These are phyloP conservation scores for Ectemnius continuus DNA, from an alignment of 2,888 invertebrate species.

Conservation along the genomic window DNA sequence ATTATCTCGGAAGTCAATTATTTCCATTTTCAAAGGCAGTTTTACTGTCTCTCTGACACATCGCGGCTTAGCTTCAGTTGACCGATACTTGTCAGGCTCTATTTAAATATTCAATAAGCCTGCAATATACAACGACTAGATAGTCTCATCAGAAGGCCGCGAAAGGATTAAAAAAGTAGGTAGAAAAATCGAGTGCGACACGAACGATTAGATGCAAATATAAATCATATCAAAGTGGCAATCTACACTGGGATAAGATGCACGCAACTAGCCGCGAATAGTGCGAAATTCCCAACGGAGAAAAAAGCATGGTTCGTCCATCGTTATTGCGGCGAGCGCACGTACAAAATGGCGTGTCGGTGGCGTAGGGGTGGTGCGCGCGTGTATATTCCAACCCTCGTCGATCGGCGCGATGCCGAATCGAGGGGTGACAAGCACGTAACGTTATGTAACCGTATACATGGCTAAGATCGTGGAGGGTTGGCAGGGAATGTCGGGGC, in stretches of 20 bases:
- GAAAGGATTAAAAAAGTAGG: too few species aligned
- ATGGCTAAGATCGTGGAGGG: constrained; percentile 71
- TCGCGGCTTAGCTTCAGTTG: too few species aligned
- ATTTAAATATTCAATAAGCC: too few species aligned
- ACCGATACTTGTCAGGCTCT: too few species aligned
- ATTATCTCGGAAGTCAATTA: too few species aligned
- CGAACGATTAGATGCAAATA: too few species aligned
- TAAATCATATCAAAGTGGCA: not conserved
- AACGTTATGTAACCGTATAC: constrained; percentile 76
- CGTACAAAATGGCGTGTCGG: constrained; percentile 74
- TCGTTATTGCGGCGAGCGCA: constrained; percentile 37
- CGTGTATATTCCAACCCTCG: constrained; percentile 66
- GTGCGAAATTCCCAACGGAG: constrained; percentile 37
- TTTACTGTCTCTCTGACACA: too few species aligned
- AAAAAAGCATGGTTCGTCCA: constrained; percentile 54
- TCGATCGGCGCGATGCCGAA: constrained; percentile 63
- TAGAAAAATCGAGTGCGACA: too few species aligned
- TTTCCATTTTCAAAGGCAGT: too few species aligned
- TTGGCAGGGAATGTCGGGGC: constrained; percentile 64
- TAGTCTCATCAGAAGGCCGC: too few species aligned
- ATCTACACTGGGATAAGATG: constrained; percentile 47
- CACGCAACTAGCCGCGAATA: constrained; percentile 44
- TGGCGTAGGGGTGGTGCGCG: constrained; percentile 65
- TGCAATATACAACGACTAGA: too few species aligned
- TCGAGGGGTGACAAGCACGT: constrained; percentile 62